phyloP scores from a whole-genome alignment of 2,113 vertebrate genomes.

The Hydropotes inermis region DNA sequence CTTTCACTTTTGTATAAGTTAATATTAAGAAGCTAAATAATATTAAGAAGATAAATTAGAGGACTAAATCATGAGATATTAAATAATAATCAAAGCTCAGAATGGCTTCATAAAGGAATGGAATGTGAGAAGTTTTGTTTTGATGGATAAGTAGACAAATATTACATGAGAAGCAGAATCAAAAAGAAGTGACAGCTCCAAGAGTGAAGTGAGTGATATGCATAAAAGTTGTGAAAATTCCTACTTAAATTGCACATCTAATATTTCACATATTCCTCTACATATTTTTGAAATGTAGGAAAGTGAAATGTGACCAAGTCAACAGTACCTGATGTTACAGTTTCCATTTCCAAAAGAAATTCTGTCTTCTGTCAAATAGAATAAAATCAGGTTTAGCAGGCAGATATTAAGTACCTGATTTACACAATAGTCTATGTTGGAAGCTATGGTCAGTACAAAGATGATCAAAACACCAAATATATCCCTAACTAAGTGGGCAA shows the following conservation, averaged over 20 bases:
- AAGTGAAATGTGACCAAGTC: neutral
- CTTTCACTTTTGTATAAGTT: neutral
- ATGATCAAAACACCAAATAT: neutral
- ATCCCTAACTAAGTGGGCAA: neutral
- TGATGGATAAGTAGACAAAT: neutral
- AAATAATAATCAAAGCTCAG: neutral
- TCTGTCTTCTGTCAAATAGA: neutral
- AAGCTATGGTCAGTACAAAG: neutral
- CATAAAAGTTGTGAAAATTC: neutral
- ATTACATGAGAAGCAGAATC: neutral
- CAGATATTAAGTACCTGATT: neutral
- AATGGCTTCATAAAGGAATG: neutral
- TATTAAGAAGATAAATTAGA: neutral
- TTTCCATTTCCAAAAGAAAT: neutral
- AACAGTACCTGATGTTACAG: neutral
- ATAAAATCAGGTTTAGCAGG: neutral
- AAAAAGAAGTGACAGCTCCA: neutral
- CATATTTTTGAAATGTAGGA: neutral
- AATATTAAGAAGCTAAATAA: neutral
- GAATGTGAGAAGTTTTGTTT: neutral
- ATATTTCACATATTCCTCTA: neutral
- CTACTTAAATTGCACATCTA: neutral
- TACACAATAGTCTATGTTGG: neutral
- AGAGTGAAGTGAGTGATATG: neutral
- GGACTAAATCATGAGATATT: neutral